Conservation (phyloP, 2,888 invertebrate genomes). For the Diachrysia chrysitis region DNA sequence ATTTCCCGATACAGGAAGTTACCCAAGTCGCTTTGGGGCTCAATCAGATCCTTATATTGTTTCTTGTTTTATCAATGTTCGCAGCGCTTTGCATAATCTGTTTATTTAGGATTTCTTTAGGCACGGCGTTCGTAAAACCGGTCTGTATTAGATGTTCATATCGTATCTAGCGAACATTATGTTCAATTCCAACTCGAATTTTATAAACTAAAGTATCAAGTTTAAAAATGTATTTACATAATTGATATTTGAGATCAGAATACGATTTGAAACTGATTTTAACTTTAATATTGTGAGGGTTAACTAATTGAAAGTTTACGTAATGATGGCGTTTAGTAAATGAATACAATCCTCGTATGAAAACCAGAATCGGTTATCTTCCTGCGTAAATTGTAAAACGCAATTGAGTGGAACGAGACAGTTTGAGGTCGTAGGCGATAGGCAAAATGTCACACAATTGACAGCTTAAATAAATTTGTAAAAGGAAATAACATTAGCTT, state of each 20-base stretch:
- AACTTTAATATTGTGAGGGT: background rate
- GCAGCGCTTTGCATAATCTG: conserved; percentile 79
- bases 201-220: conserved; percentile 38
- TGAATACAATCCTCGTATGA: background rate
- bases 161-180: conserved; percentile 55
- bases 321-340: background rate
- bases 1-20: conserved; percentile 47
- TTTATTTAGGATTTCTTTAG: conserved; percentile 72
- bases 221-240: conserved; percentile 33
- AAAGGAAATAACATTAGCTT: background rate
- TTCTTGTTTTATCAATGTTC: conserved; percentile 64
- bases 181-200: conserved; percentile 57
- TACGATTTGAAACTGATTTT: background rate
- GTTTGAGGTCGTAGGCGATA: conserved; percentile 41
- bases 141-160: conserved; percentile 65
- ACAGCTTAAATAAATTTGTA: conserved; percentile 13
- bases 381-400: conserved; percentile 37
- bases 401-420: conserved; percentile 41
- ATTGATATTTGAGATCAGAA: conserved; percentile 25
- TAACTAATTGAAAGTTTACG: background rate
- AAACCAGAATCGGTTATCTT: conserved; percentile 24
- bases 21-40: conserved; percentile 42
- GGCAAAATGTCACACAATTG: conserved; percentile 35
- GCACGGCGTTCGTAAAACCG: conserved; percentile 65
- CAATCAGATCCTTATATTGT: conserved; percentile 56